Evolutionary conservation across 2,888 invertebrate genomes (phyloP).

Genomic region (Sinentomon sp.): DNA sequence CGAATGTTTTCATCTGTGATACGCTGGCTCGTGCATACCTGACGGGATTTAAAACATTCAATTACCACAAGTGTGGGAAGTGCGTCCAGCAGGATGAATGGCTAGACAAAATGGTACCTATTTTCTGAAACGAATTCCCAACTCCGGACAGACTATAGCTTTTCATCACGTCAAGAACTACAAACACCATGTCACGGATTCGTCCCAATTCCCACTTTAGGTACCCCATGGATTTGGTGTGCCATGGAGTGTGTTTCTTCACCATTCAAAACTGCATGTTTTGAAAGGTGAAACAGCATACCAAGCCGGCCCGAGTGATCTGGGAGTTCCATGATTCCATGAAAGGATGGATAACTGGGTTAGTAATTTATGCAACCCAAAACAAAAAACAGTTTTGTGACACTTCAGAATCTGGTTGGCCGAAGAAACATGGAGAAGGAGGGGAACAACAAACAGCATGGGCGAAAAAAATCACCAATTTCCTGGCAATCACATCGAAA

Average conservation of each 20-base stretch:
- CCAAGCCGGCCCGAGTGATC: too few relatives aligned
- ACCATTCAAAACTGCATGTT: too few relatives aligned
- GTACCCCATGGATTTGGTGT: constrained; percentile 3
- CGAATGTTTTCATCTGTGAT: constrained; percentile 7
- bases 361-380: too few relatives aligned
- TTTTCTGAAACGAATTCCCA: not conserved
- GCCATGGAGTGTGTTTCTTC: constrained; percentile 1
- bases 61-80: constrained; percentile 5
- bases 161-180: not conserved
- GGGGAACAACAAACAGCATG: too few relatives aligned
- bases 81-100: constrained; percentile 5
- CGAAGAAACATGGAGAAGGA: too few relatives aligned
- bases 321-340: too few relatives aligned
- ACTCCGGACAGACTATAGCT: constrained; percentile 1
- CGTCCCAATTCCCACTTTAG: constrained; percentile 1
- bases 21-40: constrained; percentile 9
- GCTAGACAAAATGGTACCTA: constrained; percentile 1
- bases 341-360: too few relatives aligned
- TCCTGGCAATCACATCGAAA: too few relatives aligned
- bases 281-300: too few relatives aligned
- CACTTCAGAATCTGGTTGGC: too few relatives aligned
- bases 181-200: constrained; percentile 1
- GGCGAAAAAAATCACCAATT: too few relatives aligned
- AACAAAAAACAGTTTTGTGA: too few relatives aligned
- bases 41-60: constrained; percentile 6